Evolutionary conservation across 2,888 invertebrate genomes (phyloP).

Genomic region (Allophyes oxyacanthae): DNA sequence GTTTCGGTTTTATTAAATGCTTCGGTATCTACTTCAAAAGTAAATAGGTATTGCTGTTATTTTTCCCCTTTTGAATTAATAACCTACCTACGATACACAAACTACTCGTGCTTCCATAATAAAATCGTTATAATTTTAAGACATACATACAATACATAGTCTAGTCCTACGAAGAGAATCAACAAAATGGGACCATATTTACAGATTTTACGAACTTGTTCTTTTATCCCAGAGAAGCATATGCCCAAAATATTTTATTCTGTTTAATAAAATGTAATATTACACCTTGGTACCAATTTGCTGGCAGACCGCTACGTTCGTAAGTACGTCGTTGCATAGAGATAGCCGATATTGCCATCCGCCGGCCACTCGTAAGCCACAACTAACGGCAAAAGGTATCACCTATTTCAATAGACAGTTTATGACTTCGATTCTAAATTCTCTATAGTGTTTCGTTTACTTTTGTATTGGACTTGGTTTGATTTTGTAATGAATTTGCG

Average conservation of each 20-base stretch:
- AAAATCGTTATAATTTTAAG: too few relatives aligned
- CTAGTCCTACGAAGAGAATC: too few relatives aligned
- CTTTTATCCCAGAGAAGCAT: background rate
- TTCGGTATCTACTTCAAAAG: too few relatives aligned
- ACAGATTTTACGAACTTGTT: too few relatives aligned
- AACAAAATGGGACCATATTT: too few relatives aligned
- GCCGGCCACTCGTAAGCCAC: constrained; percentile 63
- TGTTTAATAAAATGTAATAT: constrained; percentile 38
- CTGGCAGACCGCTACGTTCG: constrained; percentile 38
- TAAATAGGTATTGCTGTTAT: too few relatives aligned
- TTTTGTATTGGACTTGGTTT: background rate
- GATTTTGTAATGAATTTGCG: too few relatives aligned
- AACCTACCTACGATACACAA: too few relatives aligned
- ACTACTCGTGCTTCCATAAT: too few relatives aligned
- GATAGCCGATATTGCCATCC: constrained; percentile 67
- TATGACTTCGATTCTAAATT: constrained; percentile 65
- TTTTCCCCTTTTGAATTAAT: too few relatives aligned
- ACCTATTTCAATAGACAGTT: constrained; percentile 61
- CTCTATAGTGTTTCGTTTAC: constrained; percentile 54
- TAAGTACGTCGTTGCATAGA: constrained; percentile 58
- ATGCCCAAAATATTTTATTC: constrained; percentile 14
- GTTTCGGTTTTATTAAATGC: too few relatives aligned
- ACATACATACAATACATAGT: too few relatives aligned
- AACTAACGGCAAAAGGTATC: constrained; percentile 60
- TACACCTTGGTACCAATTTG: constrained; percentile 40